These are phyloP conservation scores for Chloromyia formosa DNA, from an alignment of 2,888 invertebrate species.

Conservation along the genomic window DNA sequence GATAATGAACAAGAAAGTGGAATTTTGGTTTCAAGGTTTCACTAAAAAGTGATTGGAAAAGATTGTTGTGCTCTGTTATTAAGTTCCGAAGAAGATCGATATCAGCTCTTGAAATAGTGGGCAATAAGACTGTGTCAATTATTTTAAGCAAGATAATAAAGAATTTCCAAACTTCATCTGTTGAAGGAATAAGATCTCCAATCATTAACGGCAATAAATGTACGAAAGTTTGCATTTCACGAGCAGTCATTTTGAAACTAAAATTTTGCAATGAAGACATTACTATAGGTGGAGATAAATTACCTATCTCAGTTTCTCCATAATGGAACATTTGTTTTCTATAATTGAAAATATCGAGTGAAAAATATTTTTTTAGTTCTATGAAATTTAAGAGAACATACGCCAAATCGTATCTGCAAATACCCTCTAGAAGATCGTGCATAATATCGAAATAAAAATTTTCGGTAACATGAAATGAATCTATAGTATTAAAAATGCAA, in stretches of 20 bases:
- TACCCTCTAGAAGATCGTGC: slow-evolving; percentile 53
- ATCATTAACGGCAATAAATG: slow-evolving; percentile 50
- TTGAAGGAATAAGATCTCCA: slow-evolving; percentile 50
- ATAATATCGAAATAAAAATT: slow-evolving; percentile 52
- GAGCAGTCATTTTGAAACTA: slow-evolving; percentile 50
- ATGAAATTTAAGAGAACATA: slow-evolving; percentile 33
- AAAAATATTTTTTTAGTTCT: slow-evolving; percentile 46
- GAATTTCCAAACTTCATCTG: slow-evolving; percentile 48
- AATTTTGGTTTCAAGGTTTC: slow-evolving; percentile 19
- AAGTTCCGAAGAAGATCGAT: not conserved
- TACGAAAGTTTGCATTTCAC: slow-evolving; percentile 49
- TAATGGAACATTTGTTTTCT: slow-evolving; percentile 50
- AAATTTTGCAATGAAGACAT: slow-evolving; percentile 41
- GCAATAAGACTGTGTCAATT: slow-evolving; percentile 44
- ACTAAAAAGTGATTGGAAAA: not conserved
- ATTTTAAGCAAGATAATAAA: slow-evolving; percentile 47
- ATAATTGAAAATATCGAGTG: slow-evolving; percentile 48
- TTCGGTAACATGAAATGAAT: slow-evolving; percentile 49
- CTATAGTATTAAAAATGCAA: slow-evolving; percentile 47
- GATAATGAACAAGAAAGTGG: slow-evolving; percentile 36
- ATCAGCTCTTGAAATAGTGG: not conserved
- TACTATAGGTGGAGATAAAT: slow-evolving; percentile 46
- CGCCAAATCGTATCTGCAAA: slow-evolving; percentile 51
- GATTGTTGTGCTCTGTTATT: not conserved
- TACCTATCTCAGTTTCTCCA: slow-evolving; percentile 49